Evolutionary conservation across 2,797 vertebrate species (phyloP).

Genomic region (Psittacula echo): DNA sequence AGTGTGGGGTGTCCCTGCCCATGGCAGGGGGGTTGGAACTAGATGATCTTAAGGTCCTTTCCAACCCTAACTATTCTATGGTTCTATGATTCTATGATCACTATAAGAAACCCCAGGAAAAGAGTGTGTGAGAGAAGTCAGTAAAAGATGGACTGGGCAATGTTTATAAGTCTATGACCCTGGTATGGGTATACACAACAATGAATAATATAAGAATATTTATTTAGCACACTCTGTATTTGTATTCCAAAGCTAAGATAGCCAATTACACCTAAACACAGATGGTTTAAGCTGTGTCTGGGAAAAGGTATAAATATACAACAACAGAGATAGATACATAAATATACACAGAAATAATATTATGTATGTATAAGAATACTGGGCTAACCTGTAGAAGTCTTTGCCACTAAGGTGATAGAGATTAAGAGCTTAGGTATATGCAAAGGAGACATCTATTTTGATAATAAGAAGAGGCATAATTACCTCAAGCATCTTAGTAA

Average conservation of each 20-base stretch:
- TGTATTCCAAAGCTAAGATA: neutral
- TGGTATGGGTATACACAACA: neutral
- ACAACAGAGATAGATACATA: neutral
- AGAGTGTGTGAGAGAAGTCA: neutral
- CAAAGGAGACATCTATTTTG: neutral
- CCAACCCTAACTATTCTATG: no score
- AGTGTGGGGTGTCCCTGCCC: no score
- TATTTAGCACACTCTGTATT: neutral
- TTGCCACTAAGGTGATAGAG: neutral
- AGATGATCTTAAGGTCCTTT: no score
- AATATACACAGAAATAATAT: neutral
- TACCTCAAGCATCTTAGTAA: neutral
- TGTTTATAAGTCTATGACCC: neutral
- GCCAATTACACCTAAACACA: neutral
- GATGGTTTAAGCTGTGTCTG: neutral
- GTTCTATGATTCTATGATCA: no score
- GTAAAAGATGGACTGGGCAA: neutral
- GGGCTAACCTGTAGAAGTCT: neutral
- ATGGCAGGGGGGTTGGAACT: no score
- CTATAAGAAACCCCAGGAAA: neutral
- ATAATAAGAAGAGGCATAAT: neutral
- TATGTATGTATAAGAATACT: neutral
- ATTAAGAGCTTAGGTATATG: neutral
- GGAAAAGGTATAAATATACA: neutral
- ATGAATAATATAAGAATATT: neutral